These are phyloP conservation scores for Synergus laeviventris DNA, from an alignment of 2,888 invertebrate genomes.

Conservation along the genomic window DNA sequence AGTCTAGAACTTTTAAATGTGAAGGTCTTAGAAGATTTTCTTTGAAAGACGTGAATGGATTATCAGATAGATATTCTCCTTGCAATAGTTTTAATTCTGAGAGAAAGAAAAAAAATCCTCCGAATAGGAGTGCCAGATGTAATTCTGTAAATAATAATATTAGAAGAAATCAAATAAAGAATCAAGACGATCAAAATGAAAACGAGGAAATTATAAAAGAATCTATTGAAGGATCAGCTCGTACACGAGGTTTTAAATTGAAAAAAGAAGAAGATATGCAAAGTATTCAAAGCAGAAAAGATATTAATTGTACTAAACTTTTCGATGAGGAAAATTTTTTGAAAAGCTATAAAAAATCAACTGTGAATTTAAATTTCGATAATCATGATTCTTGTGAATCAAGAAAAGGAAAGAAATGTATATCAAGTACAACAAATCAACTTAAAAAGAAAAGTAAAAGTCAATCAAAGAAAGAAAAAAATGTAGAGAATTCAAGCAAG, in stretches of 20 bases:
- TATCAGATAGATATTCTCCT: not conserved
- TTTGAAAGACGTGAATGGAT: not conserved
- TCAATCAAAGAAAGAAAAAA: not conserved
- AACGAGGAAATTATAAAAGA: not conserved
- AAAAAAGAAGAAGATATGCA: not conserved
- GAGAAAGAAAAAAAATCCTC: not conserved
- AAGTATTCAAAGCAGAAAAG: not conserved
- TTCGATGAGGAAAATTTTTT: not conserved
- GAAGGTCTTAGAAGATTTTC: not conserved
- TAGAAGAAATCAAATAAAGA: not conserved
- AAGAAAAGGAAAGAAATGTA: not conserved
- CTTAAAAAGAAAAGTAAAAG: not conserved
- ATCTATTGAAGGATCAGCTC: constrained; percentile 29
- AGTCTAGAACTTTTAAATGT: not conserved
- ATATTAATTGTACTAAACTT: not conserved
- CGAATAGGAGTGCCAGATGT: not conserved
- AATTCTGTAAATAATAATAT: not conserved
- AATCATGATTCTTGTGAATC: not conserved
- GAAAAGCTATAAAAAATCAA: not conserved
- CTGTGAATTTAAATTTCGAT: not conserved
- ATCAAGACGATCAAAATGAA: not conserved
- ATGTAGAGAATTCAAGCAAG: not conserved
- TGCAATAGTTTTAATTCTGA: not conserved
- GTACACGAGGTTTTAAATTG: not conserved
- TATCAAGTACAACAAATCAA: not conserved